Evolutionary conservation across 2,797 vertebrate genomes (phyloP), one percentile per base, ranked within the genome.

Genomic region (Merluccius polli): DNA sequence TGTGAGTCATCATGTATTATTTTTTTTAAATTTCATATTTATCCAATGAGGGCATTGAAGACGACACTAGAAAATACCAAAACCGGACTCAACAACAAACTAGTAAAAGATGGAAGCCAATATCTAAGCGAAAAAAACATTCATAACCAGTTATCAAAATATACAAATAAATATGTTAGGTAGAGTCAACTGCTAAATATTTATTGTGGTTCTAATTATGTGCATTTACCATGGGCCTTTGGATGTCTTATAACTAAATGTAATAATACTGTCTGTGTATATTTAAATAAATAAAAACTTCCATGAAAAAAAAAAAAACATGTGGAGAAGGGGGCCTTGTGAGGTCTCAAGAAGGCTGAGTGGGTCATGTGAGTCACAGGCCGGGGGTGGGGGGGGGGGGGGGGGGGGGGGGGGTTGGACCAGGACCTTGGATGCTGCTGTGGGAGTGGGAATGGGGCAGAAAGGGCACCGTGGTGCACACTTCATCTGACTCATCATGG

Each of bases 331-430:
- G 63, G 67, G 67, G 67, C 29, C 30, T 32, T 21, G 13, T 21
- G 67, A 69, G 31, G n/a, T 27, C 24, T 65, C 2, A 32, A 18
- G 31, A 21, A 16, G 13, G 30, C 29, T 0, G 29, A 16, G 24
- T 1, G 30, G 27, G 71, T 33, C 77, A 74, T 67, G 77, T 92
- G 90, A 93, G 77, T 92, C 89, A 93, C 2, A 68, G 84, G 80
- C 80, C n/a, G n/a, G n/a, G n/a, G n/a, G n/a, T n/a, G 10, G 33
- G 10, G 33, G 3, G 4, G 31, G 59, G 82, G 82, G 81, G 77
- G 78, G 69, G 16, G 70, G 29, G 80, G 85, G 83, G 78, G 73
- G 86, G 89, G 78, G 78, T 82, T 82, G 78, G 86, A 85, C 78
- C n/a, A 63, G 79, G 82, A 83, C 75, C 79, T 80, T 82, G 73